Evolutionary conservation across 2,888 invertebrate species (phyloP).

Genomic region (Laspeyria flexula): DNA sequence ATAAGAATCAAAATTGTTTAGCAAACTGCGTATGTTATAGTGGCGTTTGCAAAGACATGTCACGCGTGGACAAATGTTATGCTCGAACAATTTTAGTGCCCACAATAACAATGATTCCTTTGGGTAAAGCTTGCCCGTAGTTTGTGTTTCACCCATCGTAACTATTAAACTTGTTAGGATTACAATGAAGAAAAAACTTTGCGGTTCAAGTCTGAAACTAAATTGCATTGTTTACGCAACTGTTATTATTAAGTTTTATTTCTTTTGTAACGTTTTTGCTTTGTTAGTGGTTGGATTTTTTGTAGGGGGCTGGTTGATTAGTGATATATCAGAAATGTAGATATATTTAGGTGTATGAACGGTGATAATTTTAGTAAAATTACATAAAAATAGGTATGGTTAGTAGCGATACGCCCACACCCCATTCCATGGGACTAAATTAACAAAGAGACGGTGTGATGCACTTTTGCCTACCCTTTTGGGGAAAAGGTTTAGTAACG

Average conservation of each 20-base stretch:
- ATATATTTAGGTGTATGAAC: no score
- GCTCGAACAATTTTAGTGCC: constrained; percentile 68
- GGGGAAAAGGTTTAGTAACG: no score
- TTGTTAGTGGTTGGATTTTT: no score
- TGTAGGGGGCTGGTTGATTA: no score
- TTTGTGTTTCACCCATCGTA: constrained; percentile 26
- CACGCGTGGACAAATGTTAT: constrained; percentile 61
- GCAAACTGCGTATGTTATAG: constrained; percentile 21
- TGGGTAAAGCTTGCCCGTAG: constrained; percentile 36
- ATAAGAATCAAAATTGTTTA: constrained; percentile 16
- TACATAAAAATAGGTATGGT: no score
- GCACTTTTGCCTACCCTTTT: no score
- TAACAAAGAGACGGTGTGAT: no score
- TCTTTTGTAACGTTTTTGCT: background rate
- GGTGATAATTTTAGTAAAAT: no score
- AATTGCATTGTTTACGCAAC: background rate
- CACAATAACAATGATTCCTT: constrained; percentile 64
- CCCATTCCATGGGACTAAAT: no score
- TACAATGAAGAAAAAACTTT: constrained; percentile 4
- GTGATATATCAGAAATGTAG: no score
- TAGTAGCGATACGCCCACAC: no score
- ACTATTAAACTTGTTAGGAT: constrained; percentile 22
- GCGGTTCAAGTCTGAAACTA: background rate
- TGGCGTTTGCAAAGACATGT: constrained; percentile 49
- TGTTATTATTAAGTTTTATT: background rate